A percentile compares a stretch with the other conserved stretches of the same genome.
These are phyloP conservation scores for Agelastica alni DNA, from an alignment of 2,888 invertebrate genomes.

Conservation along the genomic window DNA sequence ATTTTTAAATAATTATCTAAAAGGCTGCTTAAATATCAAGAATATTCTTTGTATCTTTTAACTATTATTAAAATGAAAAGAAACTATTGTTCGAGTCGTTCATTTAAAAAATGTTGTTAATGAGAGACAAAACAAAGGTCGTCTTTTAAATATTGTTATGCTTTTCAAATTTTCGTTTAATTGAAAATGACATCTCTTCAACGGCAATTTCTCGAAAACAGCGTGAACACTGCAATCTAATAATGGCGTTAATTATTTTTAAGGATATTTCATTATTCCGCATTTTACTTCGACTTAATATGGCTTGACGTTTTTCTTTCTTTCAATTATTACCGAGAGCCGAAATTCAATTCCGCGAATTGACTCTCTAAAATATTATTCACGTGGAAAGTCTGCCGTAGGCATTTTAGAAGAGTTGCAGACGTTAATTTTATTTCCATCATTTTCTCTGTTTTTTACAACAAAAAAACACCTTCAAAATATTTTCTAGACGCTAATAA, in stretches of 20 bases:
- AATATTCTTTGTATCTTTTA: background rate
- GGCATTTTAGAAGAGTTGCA: too few species aligned
- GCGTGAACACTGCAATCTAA: constrained; percentile 30
- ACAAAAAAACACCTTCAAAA: too few species aligned
- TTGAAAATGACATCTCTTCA: constrained; percentile 30
- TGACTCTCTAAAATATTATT: constrained; percentile 14
- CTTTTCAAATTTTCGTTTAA: constrained; percentile 27
- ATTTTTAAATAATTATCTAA: too few species aligned
- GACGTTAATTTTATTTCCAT: too few species aligned
- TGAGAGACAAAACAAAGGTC: constrained; percentile 17
- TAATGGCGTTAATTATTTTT: constrained; percentile 34
- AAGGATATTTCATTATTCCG: constrained; percentile 34
- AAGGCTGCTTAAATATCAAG: too few species aligned
- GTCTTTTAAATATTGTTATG: constrained; percentile 20
- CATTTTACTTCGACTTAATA: constrained; percentile 28
- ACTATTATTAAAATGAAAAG: background rate
- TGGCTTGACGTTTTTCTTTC: constrained; percentile 28
- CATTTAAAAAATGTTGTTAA: constrained; percentile 16
- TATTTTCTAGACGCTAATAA: too few species aligned
- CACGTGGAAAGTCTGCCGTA: background rate
- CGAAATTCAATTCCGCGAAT: constrained; percentile 19
- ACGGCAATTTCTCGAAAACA: constrained; percentile 25
- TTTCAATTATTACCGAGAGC: constrained; percentile 19
- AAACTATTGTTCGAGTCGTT: constrained; percentile 11
- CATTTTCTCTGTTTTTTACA: too few species aligned